Conservation (phyloP, 2,888 invertebrate species). For the Scelioninae gen. 2 region DNA sequence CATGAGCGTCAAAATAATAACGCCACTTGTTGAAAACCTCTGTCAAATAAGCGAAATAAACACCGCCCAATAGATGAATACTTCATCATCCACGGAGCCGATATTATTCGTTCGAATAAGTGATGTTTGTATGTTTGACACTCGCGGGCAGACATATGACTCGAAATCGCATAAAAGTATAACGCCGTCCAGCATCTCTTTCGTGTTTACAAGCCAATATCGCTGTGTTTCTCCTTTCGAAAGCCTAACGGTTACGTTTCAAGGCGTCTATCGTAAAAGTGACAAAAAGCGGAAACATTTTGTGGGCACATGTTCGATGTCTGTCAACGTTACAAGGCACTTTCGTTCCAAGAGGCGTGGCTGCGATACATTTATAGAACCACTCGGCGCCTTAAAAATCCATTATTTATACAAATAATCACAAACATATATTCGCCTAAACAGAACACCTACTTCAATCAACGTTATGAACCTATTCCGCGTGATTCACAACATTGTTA, state of each 20-base stretch:
- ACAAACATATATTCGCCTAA: constrained; percentile 48
- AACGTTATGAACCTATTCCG: constrained; percentile 42
- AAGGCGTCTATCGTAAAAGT: constrained; percentile 67
- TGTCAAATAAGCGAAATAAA: constrained; percentile 31
- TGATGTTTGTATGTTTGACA: constrained; percentile 54
- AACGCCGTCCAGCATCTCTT: constrained; percentile 52
- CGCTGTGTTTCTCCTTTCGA: constrained; percentile 61
- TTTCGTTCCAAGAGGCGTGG: constrained; percentile 58
- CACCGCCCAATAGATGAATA: constrained; percentile 19
- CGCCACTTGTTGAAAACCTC: constrained; percentile 28
- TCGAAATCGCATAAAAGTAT: constrained; percentile 50
- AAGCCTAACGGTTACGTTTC: constrained; percentile 69
- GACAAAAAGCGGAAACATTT: constrained; percentile 70
- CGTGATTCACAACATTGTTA: constrained; percentile 54
- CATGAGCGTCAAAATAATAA: constrained; percentile 18
- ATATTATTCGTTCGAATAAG: constrained; percentile 48
- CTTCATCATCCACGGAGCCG: constrained; percentile 35
- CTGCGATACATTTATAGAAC: constrained; percentile 60
- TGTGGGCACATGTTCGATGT: constrained; percentile 70
- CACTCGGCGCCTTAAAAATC: constrained; percentile 59
- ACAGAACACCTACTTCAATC: constrained; percentile 53
- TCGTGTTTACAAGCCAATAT: constrained; percentile 65
- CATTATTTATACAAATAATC: constrained; percentile 58
- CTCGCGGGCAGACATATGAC: constrained; percentile 54
- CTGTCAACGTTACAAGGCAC: constrained; percentile 67